Evolutionary conservation across 2,888 invertebrate species (phyloP), one percentile per base, ranked within the genome.

Genomic region (Frankliniella fusca): DNA sequence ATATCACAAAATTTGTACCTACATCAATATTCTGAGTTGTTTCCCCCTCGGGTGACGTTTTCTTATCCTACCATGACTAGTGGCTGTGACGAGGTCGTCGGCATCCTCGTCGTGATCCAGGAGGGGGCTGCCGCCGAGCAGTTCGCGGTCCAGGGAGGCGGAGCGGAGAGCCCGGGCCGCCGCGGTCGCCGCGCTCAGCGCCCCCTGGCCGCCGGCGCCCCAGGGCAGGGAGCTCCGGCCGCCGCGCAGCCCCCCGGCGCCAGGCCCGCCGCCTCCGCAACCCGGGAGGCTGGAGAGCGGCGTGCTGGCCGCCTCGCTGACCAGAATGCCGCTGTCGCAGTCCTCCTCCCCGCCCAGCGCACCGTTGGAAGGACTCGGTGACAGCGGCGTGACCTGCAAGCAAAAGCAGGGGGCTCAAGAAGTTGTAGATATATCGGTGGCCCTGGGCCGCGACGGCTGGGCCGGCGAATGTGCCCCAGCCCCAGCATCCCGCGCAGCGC

Each of bases 251-350:
- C 27, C 48, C 70, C 79, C 81, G 65, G 23, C 80, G 61, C 80
- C 38, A 50, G 18, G 54, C 5, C 70, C 70, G 70, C 23, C n/a
- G 3, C 70, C 27, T 9, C 70, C 70, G 70, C 70, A 27, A 9
- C 70, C 70, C 27, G 70, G 70, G 27, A 76, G 70, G 70, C 70
- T 76, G 27, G 70, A 76, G 11, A 76, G 70, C 23, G 93, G 93
- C 83, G 92, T 93, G 81, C 91, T 92, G 12, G 92, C 92, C 0
- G 93, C 93, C 86, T 93, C 93, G 86, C 93, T 93, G 85, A 93
- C 93, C 86, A 93, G 89, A 85, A 94, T 94, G 70, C 94, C 94
- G 49, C 93, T 93, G 87, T 94, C 94, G 83, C 92, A 92, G 88
- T 94, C 94, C 86, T 93, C 93, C 85, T 91, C 90, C 85, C 92